A percentile compares a stretch with the other conserved stretches of the same genome.
These are phyloP conservation scores for Poecilia velifera DNA, from an alignment of 2,797 vertebrate species.

Conservation along the genomic window DNA sequence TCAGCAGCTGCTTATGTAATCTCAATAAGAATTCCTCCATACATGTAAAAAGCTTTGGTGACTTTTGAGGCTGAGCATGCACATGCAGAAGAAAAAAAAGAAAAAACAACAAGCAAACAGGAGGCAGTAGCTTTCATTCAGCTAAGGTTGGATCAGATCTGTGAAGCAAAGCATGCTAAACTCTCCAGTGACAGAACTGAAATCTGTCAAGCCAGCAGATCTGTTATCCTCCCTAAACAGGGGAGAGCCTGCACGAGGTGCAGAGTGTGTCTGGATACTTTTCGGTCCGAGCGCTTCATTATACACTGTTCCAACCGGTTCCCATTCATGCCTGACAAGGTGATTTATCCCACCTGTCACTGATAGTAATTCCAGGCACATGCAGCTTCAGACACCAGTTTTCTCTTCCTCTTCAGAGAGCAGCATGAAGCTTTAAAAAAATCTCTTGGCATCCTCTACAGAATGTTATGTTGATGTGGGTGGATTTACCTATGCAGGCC, in stretches of 20 bases:
- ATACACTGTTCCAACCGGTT: constrained; percentile 26
- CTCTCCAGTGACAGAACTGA: constrained; percentile 40
- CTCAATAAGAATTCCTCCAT: constrained; percentile 46
- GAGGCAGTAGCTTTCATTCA: constrained; percentile 7
- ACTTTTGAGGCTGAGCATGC: not conserved
- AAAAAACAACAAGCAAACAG: constrained; percentile 7
- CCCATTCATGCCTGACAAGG: constrained; percentile 44
- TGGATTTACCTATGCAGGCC: not conserved
- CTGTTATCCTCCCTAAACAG: constrained; percentile 31
- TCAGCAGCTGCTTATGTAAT: constrained; percentile 53
- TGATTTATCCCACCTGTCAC: constrained; percentile 52
- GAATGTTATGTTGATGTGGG: not conserved
- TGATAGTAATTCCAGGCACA: constrained; percentile 23
- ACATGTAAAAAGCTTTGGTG: constrained; percentile 36
- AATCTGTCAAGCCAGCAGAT: constrained; percentile 22
- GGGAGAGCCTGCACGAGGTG: constrained; percentile 19
- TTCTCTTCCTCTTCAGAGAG: constrained; percentile 10
- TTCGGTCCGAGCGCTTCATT: constrained; percentile 11
- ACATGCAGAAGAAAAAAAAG: not conserved
- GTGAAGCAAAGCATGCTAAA: constrained; percentile 30
- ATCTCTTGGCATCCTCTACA: too few species aligned
- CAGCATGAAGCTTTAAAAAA: not conserved
- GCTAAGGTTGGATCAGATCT: constrained; percentile 6
- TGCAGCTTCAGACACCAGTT: constrained; percentile 9
- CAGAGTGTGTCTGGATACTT: not conserved